phyloP scores from a whole-genome alignment of 2,888 invertebrate genomes.

The Pyrocoelia pectoralis region DNA sequence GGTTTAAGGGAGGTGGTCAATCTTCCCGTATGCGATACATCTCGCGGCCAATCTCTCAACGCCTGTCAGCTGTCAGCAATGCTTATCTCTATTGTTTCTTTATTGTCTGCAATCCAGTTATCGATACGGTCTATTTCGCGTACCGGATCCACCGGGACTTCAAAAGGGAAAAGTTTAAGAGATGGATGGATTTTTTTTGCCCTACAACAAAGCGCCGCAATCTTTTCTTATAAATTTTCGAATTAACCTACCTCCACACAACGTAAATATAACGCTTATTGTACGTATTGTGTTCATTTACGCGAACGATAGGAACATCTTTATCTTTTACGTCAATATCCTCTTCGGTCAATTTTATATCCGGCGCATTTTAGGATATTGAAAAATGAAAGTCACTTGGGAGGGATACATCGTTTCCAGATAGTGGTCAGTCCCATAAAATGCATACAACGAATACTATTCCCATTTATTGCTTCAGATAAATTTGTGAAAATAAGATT shows the following conservation, averaged over 20 bases:
- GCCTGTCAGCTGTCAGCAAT: slow-evolving; percentile 60
- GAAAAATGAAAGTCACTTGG: slow-evolving; percentile 57
- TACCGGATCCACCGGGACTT: slow-evolving; percentile 53
- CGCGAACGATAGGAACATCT: slow-evolving; percentile 27
- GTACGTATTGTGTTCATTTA: background rate
- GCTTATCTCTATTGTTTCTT: slow-evolving; percentile 62
- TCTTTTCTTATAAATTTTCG: background rate
- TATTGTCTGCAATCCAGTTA: slow-evolving; percentile 62
- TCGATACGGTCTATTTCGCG: slow-evolving; percentile 56
- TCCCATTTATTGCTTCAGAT: background rate
- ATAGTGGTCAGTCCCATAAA: slow-evolving; percentile 43
- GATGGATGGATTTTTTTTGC: slow-evolving; percentile 60
- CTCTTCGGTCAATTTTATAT: slow-evolving; percentile 56
- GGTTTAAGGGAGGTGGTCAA: slow-evolving; percentile 31
- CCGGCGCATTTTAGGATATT: slow-evolving; percentile 57
- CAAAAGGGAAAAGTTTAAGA: slow-evolving; percentile 40
- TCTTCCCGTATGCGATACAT: slow-evolving; percentile 49
- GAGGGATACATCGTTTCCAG: slow-evolving; percentile 53
- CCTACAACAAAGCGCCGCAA: background rate
- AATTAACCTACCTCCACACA: background rate
- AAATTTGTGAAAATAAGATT: too few species aligned
- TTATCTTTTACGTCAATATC: slow-evolving; percentile 48
- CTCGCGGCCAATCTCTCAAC: slow-evolving; percentile 59
- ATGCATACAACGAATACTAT: background rate
- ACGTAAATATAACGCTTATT: background rate